phyloP scores from a whole-genome alignment of 2,888 invertebrate genomes.

The Xylocampa areola region DNA sequence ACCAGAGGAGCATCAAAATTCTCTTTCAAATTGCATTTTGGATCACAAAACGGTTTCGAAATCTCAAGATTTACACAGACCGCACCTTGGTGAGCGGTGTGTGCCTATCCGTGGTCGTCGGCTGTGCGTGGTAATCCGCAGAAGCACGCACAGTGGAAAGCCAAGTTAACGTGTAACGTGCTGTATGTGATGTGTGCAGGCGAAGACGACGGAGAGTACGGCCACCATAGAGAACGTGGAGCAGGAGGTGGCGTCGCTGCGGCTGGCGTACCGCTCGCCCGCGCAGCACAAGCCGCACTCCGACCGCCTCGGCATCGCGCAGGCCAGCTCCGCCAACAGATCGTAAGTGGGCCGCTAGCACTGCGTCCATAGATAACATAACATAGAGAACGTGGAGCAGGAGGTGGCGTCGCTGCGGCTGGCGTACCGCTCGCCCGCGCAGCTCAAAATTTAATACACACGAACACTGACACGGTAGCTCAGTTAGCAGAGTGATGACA shows the following conservation, averaged over 20 bases:
- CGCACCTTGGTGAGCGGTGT: too few relatives aligned
- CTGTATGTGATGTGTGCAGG: constrained; percentile 33
- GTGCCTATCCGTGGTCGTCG: too few relatives aligned
- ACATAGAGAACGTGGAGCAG: constrained; percentile 89
- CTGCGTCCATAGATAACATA: too few relatives aligned
- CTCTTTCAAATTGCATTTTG: too few relatives aligned
- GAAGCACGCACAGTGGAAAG: too few relatives aligned
- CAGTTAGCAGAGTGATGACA: too few relatives aligned
- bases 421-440: constrained; percentile 96
- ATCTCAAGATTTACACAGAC: too few relatives aligned
- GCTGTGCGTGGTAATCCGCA: too few relatives aligned
- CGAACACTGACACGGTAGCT: too few relatives aligned
- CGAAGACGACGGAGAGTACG: constrained; percentile 56
- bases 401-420: constrained; percentile 92
- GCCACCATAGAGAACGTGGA: constrained; percentile 86
- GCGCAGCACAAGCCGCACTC: constrained; percentile 90
- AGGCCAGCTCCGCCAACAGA: constrained; percentile 70
- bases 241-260: constrained; percentile 92
- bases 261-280: constrained; percentile 94
- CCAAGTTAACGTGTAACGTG: neutral
- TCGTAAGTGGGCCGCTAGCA: constrained; percentile 51
- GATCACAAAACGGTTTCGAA: too few relatives aligned
- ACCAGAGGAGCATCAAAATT: too few relatives aligned
- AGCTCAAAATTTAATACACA: too few relatives aligned
- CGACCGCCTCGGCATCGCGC: constrained; percentile 98